Base-by-base conservation (phyloP, 1,140 invertebrate genomes). In the Oryctes rhinoceros region DNA sequence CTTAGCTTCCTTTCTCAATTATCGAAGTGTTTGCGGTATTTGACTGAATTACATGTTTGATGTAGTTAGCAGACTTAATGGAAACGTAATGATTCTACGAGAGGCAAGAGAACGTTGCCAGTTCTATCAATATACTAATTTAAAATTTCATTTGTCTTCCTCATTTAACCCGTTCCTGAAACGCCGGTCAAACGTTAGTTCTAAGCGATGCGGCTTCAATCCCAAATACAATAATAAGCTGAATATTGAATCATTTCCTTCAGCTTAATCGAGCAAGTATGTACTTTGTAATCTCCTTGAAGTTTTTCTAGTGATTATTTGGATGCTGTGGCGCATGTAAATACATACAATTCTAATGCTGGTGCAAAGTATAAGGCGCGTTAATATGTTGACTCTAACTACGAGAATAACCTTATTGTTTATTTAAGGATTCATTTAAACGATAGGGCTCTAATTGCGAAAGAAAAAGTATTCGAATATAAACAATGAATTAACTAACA, bases 51-150 rank as follows among this genome's bases (percentile, higher is more conserved):
- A 82, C 82, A 83, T 82, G 84, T 83, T 85, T 84, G 82, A 84
- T 84, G 83, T 83, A 84, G 84, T 85, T 85, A 85, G 83, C 80
- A 71, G 80, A 83, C 83, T 84, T 85, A 85, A 85, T 85, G 80
- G 82, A 85, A 85, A 82, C 81, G 83, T 83, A 85, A 83, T 83
- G 76, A 78, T 78, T 71, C 30, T 37, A 13, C 67, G 30, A 47
- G 18, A 53, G 10, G 47, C 15, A 13, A 59, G 76, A 78, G n/a
- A 48, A 7, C 5, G 75, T n/a, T 76, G 67, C 67, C 44, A 48
- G 75, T 39, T 53, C 76, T 37, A 62, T 59, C 49, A 59, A 78
- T 78, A 53, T 78, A 53, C 49, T 78, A 78, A 78, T 78, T 78
- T 76, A 49, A 76, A 76, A 76, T 76, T 76, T 44, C 75, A 76